Percentiles rank a stretch among this genome's conserved stretches.
Evolutionary conservation across 2,888 invertebrate genomes (phyloP).

Genomic region (Penaeus monodon): DNA sequence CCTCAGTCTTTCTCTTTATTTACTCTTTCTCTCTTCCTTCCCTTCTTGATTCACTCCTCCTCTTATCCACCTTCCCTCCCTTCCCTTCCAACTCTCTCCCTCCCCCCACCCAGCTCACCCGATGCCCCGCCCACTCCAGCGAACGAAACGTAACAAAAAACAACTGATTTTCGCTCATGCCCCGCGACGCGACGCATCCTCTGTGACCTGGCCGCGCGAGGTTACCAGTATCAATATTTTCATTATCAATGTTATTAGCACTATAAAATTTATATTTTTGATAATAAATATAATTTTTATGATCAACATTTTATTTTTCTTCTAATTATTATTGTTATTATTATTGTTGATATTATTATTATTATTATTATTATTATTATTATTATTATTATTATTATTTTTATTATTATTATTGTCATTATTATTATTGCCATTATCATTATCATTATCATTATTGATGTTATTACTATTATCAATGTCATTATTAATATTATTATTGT

Average conservation of each 20-base stretch:
- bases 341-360: slow-evolving; percentile 13
- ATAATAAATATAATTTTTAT: background rate
- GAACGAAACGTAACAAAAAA: background rate
- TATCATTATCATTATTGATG: background rate
- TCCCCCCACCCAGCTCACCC: background rate
- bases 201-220: too few relatives aligned
- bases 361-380: slow-evolving; percentile 15
- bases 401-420: background rate
- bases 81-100: background rate
- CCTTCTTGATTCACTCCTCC: too few relatives aligned
- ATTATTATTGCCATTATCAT: background rate
- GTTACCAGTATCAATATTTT: too few relatives aligned
- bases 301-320: too few relatives aligned
- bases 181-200: too few relatives aligned
- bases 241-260: too few relatives aligned
- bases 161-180: too few relatives aligned
- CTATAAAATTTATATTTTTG: background rate
- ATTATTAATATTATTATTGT: background rate
- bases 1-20: background rate
- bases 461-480: background rate
- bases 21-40: too few relatives aligned
- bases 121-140: too few relatives aligned
- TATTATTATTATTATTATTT: background rate
- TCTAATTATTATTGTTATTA: slow-evolving; percentile 19
- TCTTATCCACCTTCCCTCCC: too few relatives aligned